These are phyloP conservation scores for Liasis olivaceus DNA, from an alignment of 2,797 vertebrate species.

Conservation along the genomic window DNA sequence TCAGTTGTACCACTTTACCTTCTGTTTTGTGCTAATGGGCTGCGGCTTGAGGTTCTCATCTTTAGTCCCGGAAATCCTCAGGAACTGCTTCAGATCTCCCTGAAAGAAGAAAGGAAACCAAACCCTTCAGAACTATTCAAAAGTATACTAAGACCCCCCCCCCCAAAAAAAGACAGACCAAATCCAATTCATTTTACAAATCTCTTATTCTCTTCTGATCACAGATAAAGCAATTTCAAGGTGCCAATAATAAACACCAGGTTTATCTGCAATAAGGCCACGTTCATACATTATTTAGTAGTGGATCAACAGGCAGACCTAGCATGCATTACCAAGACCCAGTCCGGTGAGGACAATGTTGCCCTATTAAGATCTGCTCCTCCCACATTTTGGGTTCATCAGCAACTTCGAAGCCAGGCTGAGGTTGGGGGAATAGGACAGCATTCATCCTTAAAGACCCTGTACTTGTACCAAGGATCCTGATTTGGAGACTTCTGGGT, in stretches of 20 bases:
- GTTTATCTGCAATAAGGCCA: not conserved
- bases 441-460: not conserved
- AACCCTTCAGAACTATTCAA: slow-evolving; percentile 13
- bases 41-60: slow-evolving; percentile 92
- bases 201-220: not conserved
- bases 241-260: not conserved
- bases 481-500: not conserved
- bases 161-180: not conserved
- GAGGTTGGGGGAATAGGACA: not conserved
- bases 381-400: not conserved
- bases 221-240: not conserved
- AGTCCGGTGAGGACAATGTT: not conserved
- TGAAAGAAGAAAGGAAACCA: slow-evolving; percentile 61
- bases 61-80: slow-evolving; percentile 94
- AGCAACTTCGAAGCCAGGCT: not conserved
- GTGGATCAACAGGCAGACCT: not conserved
- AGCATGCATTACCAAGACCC: not conserved
- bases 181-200: not conserved
- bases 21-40: slow-evolving; percentile 92
- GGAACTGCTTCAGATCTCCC: slow-evolving; percentile 97
- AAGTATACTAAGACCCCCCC: not conserved
- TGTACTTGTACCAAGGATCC: not conserved
- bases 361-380: not conserved
- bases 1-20: slow-evolving; percentile 76
- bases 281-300: not conserved